These are phyloP conservation scores for Drosophila ambigua DNA, from an alignment of 1,140 invertebrate genomes.

Conservation along the genomic window DNA sequence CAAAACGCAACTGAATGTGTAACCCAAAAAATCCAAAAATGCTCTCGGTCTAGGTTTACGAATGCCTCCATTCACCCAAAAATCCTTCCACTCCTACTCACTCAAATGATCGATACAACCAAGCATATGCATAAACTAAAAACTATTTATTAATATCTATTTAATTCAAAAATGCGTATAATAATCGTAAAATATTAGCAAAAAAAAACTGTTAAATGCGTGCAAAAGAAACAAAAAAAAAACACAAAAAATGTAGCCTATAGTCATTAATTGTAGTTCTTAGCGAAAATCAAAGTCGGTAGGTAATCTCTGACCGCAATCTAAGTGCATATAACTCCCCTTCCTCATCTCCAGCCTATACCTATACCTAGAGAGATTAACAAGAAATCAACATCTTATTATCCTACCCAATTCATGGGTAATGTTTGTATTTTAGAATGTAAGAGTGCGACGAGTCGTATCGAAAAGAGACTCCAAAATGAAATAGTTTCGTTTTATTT, in stretches of 20 bases:
- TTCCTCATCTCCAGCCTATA: conserved; percentile 39
- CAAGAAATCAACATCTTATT: conserved; percentile 35
- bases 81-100: conserved; percentile 51
- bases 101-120: conserved; percentile 30
- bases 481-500: conserved; percentile 21
- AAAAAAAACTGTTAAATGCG: conserved; percentile 51
- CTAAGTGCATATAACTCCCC: conserved; percentile 71
- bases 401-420: conserved; percentile 12
- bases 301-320: conserved; percentile 56
- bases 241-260: conserved; percentile 75
- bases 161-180: conserved; percentile 62
- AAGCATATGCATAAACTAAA: conserved; percentile 41
- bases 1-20: conserved; percentile 18
- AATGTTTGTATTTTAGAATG: conserved; percentile 46
- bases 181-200: conserved; percentile 73
- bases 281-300: conserved; percentile 77
- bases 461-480: conserved; percentile 23
- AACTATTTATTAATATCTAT: conserved; percentile 77
- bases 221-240: conserved; percentile 48
- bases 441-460: conserved; percentile 32
- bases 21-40: conserved; percentile 57
- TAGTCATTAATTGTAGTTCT: conserved; percentile 82
- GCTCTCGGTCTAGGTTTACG: conserved; percentile 63
- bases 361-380: conserved; percentile 38
- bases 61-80: conserved; percentile 50